phyloP scores from a whole-genome alignment of 2,888 invertebrate species.

The Aspidiotus destructor region DNA sequence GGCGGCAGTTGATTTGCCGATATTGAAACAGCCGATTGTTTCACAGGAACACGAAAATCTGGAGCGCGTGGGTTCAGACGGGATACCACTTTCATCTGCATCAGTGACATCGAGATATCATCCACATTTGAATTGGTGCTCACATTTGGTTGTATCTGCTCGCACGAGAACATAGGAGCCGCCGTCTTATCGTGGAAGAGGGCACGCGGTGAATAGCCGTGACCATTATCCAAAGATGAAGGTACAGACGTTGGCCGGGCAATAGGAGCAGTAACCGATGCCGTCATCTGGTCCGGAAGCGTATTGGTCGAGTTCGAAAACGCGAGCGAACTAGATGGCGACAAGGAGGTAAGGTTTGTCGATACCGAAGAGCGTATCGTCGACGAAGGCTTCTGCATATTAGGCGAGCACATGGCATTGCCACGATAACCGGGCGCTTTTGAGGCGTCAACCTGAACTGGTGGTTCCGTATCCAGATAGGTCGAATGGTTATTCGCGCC shows the following conservation, averaged over 20 bases:
- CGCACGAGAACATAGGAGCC: conserved; percentile 9
- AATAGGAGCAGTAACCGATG: conserved; percentile 13
- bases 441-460: conserved; percentile 61
- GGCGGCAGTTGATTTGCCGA: conserved; percentile 34
- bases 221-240: conserved; percentile 12
- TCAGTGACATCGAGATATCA: neutral
- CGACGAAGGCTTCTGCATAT: conserved; percentile 39
- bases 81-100: conserved; percentile 44
- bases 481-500: conserved; percentile 47
- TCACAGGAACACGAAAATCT: conserved; percentile 54
- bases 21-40: conserved; percentile 33
- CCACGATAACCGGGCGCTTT: conserved; percentile 88
- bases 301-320: conserved; percentile 14
- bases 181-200: conserved; percentile 28
- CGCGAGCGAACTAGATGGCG: conserved; percentile 9
- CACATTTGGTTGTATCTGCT: neutral
- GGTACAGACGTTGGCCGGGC: conserved; percentile 27
- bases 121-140: neutral
- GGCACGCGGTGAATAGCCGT: conserved; percentile 19
- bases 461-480: conserved; percentile 49
- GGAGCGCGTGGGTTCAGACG: conserved; percentile 73
- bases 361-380: conserved; percentile 23
- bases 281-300: conserved; percentile 15
- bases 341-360: conserved; percentile 9
- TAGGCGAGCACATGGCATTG: conserved; percentile 61